phyloP scores from a whole-genome alignment of 2,113 vertebrate species.

The Rattus rattus region DNA sequence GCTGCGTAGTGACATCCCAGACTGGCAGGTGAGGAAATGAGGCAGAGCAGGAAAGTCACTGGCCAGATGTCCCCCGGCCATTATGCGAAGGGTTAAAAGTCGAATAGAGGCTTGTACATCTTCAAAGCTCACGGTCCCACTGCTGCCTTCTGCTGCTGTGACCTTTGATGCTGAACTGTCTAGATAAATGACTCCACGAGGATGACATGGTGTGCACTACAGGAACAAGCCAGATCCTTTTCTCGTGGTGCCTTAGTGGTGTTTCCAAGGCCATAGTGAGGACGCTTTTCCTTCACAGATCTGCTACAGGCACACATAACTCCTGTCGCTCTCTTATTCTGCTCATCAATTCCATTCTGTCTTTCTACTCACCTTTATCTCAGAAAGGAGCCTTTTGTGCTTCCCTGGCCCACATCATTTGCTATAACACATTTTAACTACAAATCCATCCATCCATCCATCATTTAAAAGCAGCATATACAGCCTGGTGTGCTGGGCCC shows the following conservation, averaged over 20 bases:
- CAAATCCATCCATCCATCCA: not conserved
- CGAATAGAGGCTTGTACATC: not conserved
- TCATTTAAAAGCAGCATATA: slow-evolving; percentile 19
- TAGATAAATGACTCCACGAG: not conserved
- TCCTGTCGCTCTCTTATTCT: not conserved
- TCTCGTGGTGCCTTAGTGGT: not conserved
- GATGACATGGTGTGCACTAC: not conserved
- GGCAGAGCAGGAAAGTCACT: not conserved
- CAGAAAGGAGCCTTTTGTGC: not conserved
- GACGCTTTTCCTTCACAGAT: not conserved
- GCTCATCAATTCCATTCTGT: not conserved
- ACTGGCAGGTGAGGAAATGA: not conserved
- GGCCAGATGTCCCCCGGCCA: not conserved
- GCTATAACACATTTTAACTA: slow-evolving; percentile 27
- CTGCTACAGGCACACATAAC: not conserved
- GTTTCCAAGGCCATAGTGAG: not conserved
- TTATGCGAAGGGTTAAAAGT: not conserved
- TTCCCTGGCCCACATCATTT: not conserved
- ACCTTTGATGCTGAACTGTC: not conserved
- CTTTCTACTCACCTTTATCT: not conserved
- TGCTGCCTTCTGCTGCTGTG: not conserved
- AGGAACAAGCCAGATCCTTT: not conserved
- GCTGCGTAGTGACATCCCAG: not conserved
- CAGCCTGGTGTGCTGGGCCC: not conserved
- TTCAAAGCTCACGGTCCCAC: not conserved